Base-by-base conservation (phyloP, 2,113 vertebrate genomes). In the Chionis minor region DNA sequence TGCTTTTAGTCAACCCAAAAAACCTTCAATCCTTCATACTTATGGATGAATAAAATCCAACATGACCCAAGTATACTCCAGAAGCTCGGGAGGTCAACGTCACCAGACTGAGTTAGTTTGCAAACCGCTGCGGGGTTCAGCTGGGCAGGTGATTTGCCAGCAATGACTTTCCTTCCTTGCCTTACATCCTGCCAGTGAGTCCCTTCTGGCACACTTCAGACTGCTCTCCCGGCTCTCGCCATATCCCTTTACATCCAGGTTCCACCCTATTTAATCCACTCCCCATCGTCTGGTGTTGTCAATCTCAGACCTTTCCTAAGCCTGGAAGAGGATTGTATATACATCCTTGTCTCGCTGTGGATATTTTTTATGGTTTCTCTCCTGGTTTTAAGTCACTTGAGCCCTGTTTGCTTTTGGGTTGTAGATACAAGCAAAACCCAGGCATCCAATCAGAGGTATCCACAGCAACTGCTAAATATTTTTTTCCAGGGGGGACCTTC, bases 401-500 rank as follows among this genome's bases (percentile, higher is more conserved):
- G 54, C 9, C 56, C n/a, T 51, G 14, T 82, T 91, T 92, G 35
- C 66, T 82, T 91, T 82, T 73, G 45, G 42, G 38, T 59, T 73
- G 49, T 69, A 91, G 52, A 75, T 32, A 65, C 13, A 58, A 49
- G 58, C 45, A 55, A 72, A 75, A 2, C 11, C 23, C 70, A 87
- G 73, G 27, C 56, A 94, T 72, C 45, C 51, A 44, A 28, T 47
- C 52, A 40, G 56, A 79, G 22, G 65, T 85, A 95, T 91, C 86
- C 81, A 79, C 65, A 95, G 91, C 47, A 95, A 85, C 69, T 69
- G 27, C 59, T 91, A 84, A 94, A 82, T 94, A 80, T 72, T 82
- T 81, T 94, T 89, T 95, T 81, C 81, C 66, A 66, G 86, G 79
- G 35, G 58, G 45, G 26, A 65, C 18, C 55, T 77, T 86, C n/a